Evolutionary conservation across 2,797 vertebrate genomes (phyloP).

Genomic region (Lates japonicus): DNA sequence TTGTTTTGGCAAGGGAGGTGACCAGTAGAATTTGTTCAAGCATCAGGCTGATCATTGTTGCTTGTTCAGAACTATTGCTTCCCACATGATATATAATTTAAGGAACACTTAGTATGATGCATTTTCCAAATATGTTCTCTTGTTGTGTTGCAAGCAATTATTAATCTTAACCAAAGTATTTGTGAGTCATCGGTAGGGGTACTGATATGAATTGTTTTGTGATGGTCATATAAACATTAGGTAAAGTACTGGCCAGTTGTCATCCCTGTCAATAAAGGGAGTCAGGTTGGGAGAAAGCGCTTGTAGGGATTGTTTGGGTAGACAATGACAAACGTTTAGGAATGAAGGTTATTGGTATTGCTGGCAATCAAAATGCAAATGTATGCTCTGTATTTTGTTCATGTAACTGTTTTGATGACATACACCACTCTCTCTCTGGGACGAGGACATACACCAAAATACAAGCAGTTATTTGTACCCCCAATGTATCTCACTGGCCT

Average conservation of each 20-base stretch:
- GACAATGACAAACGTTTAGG: not conserved
- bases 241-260: not conserved
- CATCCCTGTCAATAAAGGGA: not conserved
- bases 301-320: not conserved
- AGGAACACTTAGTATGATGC: too few species aligned
- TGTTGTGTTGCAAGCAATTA: too few species aligned
- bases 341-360: not conserved
- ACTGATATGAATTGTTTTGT: too few species aligned
- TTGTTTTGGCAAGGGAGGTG: constrained; percentile 26
- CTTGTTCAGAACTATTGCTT: constrained; percentile 45
- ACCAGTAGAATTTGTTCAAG: constrained; percentile 38
- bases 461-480: not conserved
- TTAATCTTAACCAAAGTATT: too few species aligned
- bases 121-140: too few species aligned
- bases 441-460: too few species aligned
- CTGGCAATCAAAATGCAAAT: too few species aligned
- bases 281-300: not conserved
- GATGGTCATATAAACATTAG: too few species aligned
- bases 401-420: not conserved
- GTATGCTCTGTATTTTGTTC: not conserved
- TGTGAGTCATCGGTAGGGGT: too few species aligned
- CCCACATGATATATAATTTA: constrained; percentile 44
- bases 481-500: not conserved
- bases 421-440: not conserved
- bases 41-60: constrained; percentile 27